Percentiles rank a stretch among this genome's conserved stretches.
These are phyloP conservation scores for Scaptodrosophila lebanonensis DNA, from an alignment of 1,140 invertebrate species.

Conservation along the genomic window DNA sequence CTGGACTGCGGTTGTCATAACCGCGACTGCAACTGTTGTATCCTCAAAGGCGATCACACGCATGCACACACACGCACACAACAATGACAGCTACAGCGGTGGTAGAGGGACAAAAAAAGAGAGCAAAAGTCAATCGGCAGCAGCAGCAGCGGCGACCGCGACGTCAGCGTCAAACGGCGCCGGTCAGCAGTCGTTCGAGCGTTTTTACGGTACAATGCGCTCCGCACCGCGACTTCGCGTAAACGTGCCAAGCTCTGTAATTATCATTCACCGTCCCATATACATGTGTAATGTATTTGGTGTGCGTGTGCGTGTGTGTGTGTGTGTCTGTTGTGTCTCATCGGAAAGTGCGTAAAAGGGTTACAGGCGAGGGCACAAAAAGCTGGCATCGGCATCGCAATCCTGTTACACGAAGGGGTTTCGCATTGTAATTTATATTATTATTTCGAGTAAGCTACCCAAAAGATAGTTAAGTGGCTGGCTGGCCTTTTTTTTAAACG, in stretches of 20 bases:
- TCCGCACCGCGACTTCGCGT: conserved; percentile 17
- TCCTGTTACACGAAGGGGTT: conserved; percentile 21
- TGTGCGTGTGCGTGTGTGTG: conserved; percentile 2
- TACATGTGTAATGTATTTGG: not conserved
- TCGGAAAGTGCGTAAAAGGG: conserved; percentile 54
- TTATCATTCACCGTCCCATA: conserved; percentile 20
- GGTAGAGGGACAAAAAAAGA: conserved; percentile 10
- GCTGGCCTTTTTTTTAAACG: not conserved
- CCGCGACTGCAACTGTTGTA: too few relatives aligned
- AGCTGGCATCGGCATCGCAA: conserved; percentile 6
- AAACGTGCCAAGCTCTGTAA: conserved; percentile 37
- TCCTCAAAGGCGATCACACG: too few relatives aligned
- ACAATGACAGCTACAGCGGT: too few relatives aligned
- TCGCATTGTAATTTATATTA: conserved; percentile 44
- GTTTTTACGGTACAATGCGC: conserved; percentile 41
- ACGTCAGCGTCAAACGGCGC: not conserved
- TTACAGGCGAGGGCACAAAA: conserved; percentile 13
- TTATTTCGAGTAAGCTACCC: conserved; percentile 33
- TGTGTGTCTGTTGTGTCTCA: conserved; percentile 13
- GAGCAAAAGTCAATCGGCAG: conserved; percentile 13
- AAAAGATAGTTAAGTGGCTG: conserved; percentile 35
- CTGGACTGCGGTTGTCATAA: too few relatives aligned
- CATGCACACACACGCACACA: too few relatives aligned
- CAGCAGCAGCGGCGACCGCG: not conserved
- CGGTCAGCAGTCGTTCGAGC: conserved; percentile 15